A percentile compares a stretch with the other conserved stretches of the same genome.
Conservation (phyloP, 2,797 vertebrate genomes). For the Enteromius afrohamiltoni region DNA sequence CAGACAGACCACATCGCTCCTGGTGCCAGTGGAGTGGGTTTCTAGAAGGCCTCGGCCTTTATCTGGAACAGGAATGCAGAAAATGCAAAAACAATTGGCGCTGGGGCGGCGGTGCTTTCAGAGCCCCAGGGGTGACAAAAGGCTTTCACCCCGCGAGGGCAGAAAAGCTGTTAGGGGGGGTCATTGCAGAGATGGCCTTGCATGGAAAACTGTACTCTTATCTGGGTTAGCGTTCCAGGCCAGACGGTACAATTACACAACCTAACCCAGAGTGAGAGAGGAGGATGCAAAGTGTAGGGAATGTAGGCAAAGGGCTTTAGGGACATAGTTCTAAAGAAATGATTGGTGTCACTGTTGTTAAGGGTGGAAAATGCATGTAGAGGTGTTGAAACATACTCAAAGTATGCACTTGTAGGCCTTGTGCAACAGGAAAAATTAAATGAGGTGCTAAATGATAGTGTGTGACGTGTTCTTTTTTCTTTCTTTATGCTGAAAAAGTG, state of each 20-base stretch:
- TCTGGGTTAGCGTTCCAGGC: conserved; percentile 80
- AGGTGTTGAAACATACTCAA: neutral
- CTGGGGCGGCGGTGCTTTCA: conserved; percentile 75
- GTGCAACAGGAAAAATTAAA: neutral
- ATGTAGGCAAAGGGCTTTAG: conserved; percentile 63
- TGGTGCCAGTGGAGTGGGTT: conserved; percentile 53
- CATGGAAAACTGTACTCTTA: conserved; percentile 66
- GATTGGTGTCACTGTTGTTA: conserved; percentile 38
- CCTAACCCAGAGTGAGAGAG: conserved; percentile 65
- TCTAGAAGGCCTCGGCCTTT: conserved; percentile 66
- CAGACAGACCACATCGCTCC: conserved; percentile 47
- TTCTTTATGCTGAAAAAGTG: neutral
- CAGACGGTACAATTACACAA: conserved; percentile 78
- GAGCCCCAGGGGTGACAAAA: conserved; percentile 80
- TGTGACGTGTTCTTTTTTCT: neutral
- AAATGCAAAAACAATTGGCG: conserved; percentile 83
- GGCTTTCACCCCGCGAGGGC: conserved; percentile 68
- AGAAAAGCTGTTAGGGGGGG: conserved; percentile 54
- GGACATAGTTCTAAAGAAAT: conserved; percentile 64
- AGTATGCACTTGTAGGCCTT: conserved; percentile 6
- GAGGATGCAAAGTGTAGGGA: conserved; percentile 67
- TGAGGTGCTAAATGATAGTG: no score
- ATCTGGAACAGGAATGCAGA: conserved; percentile 85
- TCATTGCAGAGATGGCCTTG: conserved; percentile 49
- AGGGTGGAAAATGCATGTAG: conserved; percentile 30